phyloP scores from a whole-genome alignment of 2,797 vertebrate genomes.

The Odontamblyopus lacepedii region DNA sequence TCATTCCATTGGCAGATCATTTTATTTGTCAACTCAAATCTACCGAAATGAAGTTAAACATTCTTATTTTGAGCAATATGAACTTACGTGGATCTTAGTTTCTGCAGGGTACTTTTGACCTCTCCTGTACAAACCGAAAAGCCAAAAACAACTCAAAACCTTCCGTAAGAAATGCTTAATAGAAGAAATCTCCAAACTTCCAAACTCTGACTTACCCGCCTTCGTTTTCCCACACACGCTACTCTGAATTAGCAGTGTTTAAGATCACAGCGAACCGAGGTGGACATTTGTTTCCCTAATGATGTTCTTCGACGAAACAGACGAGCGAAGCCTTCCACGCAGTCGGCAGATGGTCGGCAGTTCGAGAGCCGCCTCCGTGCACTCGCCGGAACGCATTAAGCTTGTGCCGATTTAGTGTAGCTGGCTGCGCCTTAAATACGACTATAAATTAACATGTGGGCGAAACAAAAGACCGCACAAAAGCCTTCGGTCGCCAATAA shows the following conservation, averaged over 20 bases:
- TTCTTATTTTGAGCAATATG: no score
- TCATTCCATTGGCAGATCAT: no score
- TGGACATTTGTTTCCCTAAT: neutral
- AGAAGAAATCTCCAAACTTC: neutral
- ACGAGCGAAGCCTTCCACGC: conserved; percentile 4
- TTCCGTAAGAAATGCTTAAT: neutral
- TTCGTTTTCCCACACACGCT: neutral
- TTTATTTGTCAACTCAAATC: no score
- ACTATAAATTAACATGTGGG: conserved; percentile 2
- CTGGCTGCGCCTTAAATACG: conserved; percentile 4
- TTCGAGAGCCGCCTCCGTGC: neutral
- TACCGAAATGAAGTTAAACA: no score
- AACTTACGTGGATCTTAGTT: no score
- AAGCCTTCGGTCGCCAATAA: conserved; percentile 37
- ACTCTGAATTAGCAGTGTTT: neutral
- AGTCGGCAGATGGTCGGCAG: conserved; percentile 9
- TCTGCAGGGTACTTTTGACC: no score
- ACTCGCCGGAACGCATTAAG: neutral
- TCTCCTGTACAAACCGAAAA: no score
- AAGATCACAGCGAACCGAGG: neutral
- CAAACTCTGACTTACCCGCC: neutral
- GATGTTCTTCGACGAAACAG: conserved; percentile 1
- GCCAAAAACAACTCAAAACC: neutral
- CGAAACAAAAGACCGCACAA: conserved; percentile 18
- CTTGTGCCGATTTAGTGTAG: neutral